phyloP scores from a whole-genome alignment of 2,797 vertebrate genomes.

The Telmatherina bonti region DNA sequence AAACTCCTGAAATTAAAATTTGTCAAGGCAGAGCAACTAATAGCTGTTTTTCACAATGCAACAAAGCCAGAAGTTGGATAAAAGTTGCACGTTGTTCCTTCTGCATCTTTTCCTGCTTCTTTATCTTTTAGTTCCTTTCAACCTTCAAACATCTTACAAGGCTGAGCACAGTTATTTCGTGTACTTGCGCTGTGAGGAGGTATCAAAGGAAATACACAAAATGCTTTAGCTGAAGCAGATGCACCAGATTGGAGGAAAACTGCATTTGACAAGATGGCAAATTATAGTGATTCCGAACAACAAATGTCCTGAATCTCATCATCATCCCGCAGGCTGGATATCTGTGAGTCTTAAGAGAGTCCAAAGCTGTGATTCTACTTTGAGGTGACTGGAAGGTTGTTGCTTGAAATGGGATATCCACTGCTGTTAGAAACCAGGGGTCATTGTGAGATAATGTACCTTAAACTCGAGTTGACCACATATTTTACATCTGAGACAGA shows the following conservation, averaged over 20 bases:
- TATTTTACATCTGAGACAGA: constrained; percentile 46
- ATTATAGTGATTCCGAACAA: constrained; percentile 27
- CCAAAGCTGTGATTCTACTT: constrained; percentile 40
- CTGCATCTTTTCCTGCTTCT: constrained; percentile 11
- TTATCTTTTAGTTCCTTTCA: constrained; percentile 1
- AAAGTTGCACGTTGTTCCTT: too few species aligned
- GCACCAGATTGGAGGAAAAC: neutral
- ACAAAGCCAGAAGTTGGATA: constrained; percentile 20
- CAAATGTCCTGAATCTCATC: constrained; percentile 30
- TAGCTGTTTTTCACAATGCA: constrained; percentile 4
- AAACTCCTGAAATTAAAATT: constrained; percentile 1
- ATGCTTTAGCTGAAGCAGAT: neutral
- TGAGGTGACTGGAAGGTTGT: constrained; percentile 49
- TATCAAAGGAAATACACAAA: constrained; percentile 1
- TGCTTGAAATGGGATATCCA: constrained; percentile 36
- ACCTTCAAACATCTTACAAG: constrained; percentile 5
- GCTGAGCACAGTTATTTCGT: constrained; percentile 11
- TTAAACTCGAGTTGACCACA: constrained; percentile 38
- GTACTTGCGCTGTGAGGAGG: neutral
- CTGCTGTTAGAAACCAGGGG: constrained; percentile 37
- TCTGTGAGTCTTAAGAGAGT: constrained; percentile 3
- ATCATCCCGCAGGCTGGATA: constrained; percentile 5
- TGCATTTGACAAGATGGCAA: constrained; percentile 3
- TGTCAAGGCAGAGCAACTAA: constrained; percentile 3
- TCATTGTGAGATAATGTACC: constrained; percentile 44